Evolutionary conservation across 2,797 vertebrate species (phyloP).

Genomic region (Ptychadena robeensis): DNA sequence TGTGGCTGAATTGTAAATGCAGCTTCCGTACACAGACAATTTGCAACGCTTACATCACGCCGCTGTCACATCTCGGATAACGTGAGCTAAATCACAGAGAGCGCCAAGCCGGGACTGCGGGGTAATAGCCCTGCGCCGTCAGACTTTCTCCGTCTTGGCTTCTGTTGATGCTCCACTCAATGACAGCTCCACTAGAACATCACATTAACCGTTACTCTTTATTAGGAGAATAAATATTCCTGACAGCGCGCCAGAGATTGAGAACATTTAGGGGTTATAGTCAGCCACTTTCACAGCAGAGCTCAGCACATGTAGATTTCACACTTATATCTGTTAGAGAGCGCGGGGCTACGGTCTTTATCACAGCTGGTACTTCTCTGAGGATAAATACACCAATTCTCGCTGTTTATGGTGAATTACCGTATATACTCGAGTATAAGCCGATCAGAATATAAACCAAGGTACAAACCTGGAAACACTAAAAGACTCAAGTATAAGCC

Average conservation of each 20-base stretch:
- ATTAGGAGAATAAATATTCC: constrained; percentile 44
- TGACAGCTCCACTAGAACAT: constrained; percentile 45
- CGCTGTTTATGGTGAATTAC: neutral
- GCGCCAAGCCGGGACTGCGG: constrained; percentile 21
- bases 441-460: too few relatives aligned
- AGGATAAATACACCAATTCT: neutral
- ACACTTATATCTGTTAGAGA: neutral
- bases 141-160: constrained; percentile 36
- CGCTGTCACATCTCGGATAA: constrained; percentile 49
- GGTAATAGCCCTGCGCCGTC: constrained; percentile 51
- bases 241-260: constrained; percentile 41
- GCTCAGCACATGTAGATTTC: neutral
- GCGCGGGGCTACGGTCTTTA: neutral
- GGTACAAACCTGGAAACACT: too few relatives aligned
- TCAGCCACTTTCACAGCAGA: constrained; percentile 8
- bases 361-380: neutral
- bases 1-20: constrained; percentile 13
- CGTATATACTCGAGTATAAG: neutral
- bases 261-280: constrained; percentile 28
- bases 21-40: constrained; percentile 8
- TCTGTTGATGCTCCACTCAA: constrained; percentile 34
- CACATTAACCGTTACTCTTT: constrained; percentile 43
- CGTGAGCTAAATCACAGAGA: constrained; percentile 43
- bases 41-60: constrained; percentile 43
- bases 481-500: too few relatives aligned